These are phyloP conservation scores for Centropristis striata DNA, from an alignment of 2,113 vertebrate species.

Conservation along the genomic window DNA sequence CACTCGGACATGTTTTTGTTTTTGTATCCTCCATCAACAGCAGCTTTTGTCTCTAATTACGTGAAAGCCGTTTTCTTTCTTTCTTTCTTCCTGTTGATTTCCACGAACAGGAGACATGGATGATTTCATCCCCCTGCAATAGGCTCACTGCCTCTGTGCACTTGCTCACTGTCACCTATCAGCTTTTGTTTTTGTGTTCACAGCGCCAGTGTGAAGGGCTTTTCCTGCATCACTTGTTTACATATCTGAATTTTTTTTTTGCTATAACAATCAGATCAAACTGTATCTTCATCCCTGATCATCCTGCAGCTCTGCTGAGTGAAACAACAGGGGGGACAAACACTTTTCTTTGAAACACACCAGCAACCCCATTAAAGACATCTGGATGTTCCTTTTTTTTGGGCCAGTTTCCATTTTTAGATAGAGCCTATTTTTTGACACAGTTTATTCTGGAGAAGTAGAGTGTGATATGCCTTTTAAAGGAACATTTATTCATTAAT, in stretches of 20 bases:
- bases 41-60: neutral
- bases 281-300: neutral
- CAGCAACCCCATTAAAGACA: conserved; percentile 1
- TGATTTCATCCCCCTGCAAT: conserved; percentile 28
- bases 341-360: conserved; percentile 9
- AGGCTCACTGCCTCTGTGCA: conserved; percentile 30
- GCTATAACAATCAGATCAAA: neutral
- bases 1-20: conserved; percentile 3
- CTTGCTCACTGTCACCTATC: conserved; percentile 55
- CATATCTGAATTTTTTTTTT: neutral
- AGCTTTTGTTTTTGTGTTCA: conserved; percentile 47
- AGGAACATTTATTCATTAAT: neutral
- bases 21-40: neutral
- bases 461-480: neutral
- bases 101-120: neutral
- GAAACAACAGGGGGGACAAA: conserved; percentile 14
- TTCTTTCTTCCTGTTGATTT: neutral
- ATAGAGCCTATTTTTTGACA: neutral
- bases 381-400: neutral
- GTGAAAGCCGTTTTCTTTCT: neutral
- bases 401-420: conserved; percentile 7
- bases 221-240: conserved; percentile 15
- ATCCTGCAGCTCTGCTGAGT: neutral
- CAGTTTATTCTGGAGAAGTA: neutral
- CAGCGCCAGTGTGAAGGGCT: conserved; percentile 22